phyloP scores from a whole-genome alignment of 1,140 invertebrate species.

The Pseudobourletiella spinata region DNA sequence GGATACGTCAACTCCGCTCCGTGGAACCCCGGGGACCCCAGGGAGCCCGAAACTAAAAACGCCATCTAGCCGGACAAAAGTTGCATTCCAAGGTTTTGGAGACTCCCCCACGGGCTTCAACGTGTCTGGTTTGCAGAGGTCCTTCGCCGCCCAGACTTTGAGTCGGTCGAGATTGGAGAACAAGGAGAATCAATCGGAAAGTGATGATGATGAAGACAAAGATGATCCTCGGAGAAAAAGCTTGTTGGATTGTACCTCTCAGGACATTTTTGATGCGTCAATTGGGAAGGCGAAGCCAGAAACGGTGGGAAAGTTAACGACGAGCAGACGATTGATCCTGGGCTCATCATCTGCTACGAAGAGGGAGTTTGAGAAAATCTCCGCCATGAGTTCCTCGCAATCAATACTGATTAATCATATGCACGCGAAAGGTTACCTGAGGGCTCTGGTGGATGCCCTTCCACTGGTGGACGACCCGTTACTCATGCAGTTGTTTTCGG shows the following conservation, averaged over 20 bases:
- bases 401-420: constrained; percentile 10
- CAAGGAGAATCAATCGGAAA: constrained; percentile 1
- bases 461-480: constrained; percentile 14
- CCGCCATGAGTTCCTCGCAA: background rate
- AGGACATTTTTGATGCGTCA: background rate
- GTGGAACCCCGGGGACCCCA: too few relatives aligned
- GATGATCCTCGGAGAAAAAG: background rate
- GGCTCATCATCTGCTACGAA: background rate
- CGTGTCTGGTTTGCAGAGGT: background rate
- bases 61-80: background rate
- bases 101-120: background rate
- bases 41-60: too few relatives aligned
- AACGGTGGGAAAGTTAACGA: background rate
- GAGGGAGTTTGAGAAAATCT: background rate
- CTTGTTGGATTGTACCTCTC: constrained; percentile 1
- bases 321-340: background rate
- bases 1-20: background rate
- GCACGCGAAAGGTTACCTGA: constrained; percentile 21
- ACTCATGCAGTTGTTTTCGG: constrained; percentile 22
- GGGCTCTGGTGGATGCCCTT: constrained; percentile 22
- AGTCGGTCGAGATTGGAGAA: background rate
- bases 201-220: constrained; percentile 3
- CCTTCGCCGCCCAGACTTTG: background rate
- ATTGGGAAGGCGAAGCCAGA: background rate
- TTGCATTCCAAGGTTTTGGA: background rate